Evolutionary conservation across 2,888 invertebrate species (phyloP), one percentile per base, ranked within the genome.

Genomic region (Incurvaria masculella): DNA sequence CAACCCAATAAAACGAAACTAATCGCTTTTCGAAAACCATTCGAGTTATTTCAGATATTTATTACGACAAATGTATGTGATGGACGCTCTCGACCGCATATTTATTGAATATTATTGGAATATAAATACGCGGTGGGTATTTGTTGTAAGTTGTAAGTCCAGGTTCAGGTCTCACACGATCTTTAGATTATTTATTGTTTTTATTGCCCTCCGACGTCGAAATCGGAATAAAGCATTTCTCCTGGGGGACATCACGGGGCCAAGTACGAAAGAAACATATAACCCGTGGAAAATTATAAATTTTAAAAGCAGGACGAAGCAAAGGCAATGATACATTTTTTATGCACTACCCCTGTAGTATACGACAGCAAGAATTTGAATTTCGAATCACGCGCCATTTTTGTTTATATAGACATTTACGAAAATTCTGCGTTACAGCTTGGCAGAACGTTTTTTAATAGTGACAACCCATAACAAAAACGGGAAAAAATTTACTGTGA

Each of bases 11-110:
- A 33, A 33, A 33, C 33, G 3, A 33, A 33, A 33, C 14, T 33
- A 33, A 33, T 33, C 33, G 33, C 3, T 14, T 4, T 3, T 11
- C 33, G 33, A 33, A 33, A 33, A 33, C 11, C 8, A 33, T 33
- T 33, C 14, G 71, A 68, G 68, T 69, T 69, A 68, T 67, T 69
- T 64, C 58, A 66, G 63, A 72, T 68, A 75, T 74, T 76, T 75
- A 76, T 75, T 63, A 67, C 62, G 63, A 72, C 75, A 67, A 75
- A 76, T 76, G 75, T 72, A 73, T 63, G 62, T 75, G 78, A 78
- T 72, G 63, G 66, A 76, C 72, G 73, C 68, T 71, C 72, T 75
- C 72, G 65, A 68, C 63, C 51, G 59, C 56, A 61, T 60, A 66
- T 33, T 33, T 33, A 33, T 33, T 33, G 3, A 33, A 33, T 33